Percentiles rank a stretch among this genome's conserved stretches.
Evolutionary conservation across 2,113 vertebrate species (phyloP).

Genomic region (Chaenocephalus aceratus): DNA sequence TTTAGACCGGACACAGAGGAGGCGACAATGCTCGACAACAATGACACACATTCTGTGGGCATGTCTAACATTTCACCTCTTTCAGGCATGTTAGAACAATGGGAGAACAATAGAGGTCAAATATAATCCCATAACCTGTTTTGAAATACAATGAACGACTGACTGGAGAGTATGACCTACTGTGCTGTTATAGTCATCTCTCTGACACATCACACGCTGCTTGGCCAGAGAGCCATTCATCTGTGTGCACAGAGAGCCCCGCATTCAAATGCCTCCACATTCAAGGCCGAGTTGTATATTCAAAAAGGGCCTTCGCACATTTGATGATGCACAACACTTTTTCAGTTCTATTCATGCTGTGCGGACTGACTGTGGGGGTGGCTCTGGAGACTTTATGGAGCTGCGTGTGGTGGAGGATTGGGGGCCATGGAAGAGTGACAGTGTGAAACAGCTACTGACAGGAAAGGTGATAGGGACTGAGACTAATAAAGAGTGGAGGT

Average conservation of each 20-base stretch:
- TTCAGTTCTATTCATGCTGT: constrained; percentile 66
- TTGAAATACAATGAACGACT: background rate
- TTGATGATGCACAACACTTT: constrained; percentile 76
- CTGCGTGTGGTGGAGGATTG: constrained; percentile 36
- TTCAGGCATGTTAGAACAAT: constrained; percentile 37
- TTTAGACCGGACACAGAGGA: constrained; percentile 37
- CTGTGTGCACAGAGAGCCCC: constrained; percentile 38
- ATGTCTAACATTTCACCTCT: constrained; percentile 48
- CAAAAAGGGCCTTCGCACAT: constrained; percentile 68
- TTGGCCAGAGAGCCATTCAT: constrained; percentile 52
- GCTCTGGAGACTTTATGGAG: constrained; percentile 57
- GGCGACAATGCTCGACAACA: constrained; percentile 44
- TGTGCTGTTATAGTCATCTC: constrained; percentile 27
- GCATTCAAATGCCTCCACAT: constrained; percentile 65
- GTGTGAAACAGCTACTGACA: constrained; percentile 67
- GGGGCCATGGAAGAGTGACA: constrained; percentile 52
- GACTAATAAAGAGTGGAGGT: constrained; percentile 50
- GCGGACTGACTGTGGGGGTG: constrained; percentile 58
- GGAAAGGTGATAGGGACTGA: constrained; percentile 49
- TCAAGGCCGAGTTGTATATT: constrained; percentile 65
- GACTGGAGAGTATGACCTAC: too few species aligned
- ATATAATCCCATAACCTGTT: constrained; percentile 42
- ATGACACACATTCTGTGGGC: constrained; percentile 49
- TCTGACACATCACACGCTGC: constrained; percentile 44
- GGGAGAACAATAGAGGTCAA: constrained; percentile 35